Base-by-base conservation (phyloP, 2,113 vertebrate genomes). In the Bolborhynchus lineola region DNA sequence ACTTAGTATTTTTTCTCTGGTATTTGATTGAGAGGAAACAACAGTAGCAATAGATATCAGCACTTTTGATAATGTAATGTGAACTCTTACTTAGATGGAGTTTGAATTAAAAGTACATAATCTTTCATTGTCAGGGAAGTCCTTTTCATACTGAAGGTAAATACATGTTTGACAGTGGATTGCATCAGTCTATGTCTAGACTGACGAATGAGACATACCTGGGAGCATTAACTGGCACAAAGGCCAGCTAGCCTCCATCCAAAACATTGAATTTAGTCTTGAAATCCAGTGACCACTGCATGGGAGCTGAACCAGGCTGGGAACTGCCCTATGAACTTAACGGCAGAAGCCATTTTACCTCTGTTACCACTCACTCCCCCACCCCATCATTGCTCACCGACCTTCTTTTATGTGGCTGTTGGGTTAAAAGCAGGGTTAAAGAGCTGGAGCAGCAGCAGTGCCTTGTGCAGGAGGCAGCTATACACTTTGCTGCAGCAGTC, bases 301-400 rank as follows among this genome's bases (percentile, higher is more conserved):
- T 35, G 33, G 21, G 57, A 35, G 33, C 33, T 35, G 33, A 59
- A 44, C 16, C 12, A 20, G 15, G 2, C 24, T 9, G 5, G 10
- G 37, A 68, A 20, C 37, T 16, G 19, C 47, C 7, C 31, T 50
- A 14, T 6, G 15, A 62, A 44, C 19, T 21, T 16, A 74, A 31
- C 16, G 26, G 16, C 28, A 46, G 57, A 47, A 7, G n/a, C 13
- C n/a, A 14, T 16, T 24, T 19, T 2, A 6, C 7, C 8, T 62
- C 69, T 21, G 2, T 11, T 21, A n/a, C 8, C 28, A 16, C 33
- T 35, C 33, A 10, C 19, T n/a, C 26, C 25, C 6, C 8, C 0
- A 0, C 2, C 12, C 7, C 0, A 0, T 37, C 68, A 53, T n/a
- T 5, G 8, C 46, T n/a, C 31, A 44, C 52, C 7, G 25, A 11